Conservation (phyloP, 2,113 vertebrate species). For the Rhadina sibilatrix region DNA sequence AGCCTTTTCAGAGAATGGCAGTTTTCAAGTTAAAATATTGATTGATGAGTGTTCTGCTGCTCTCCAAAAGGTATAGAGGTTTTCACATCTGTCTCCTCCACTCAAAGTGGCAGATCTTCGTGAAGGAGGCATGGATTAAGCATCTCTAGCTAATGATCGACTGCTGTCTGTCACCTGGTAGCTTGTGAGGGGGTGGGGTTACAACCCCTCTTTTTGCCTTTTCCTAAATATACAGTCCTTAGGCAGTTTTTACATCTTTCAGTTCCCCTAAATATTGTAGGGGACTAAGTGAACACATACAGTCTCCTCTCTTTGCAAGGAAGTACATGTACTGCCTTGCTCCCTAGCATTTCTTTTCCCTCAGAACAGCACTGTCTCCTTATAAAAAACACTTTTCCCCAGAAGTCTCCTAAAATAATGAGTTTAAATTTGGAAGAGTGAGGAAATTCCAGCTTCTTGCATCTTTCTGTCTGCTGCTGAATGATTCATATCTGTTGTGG, state of each 20-base stretch:
- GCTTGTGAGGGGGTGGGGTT: neutral
- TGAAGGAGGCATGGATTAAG: neutral
- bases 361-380: neutral
- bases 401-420: neutral
- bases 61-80: neutral
- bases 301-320: neutral
- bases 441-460: neutral
- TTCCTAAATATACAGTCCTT: neutral
- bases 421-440: neutral
- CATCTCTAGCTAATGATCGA: neutral
- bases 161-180: neutral
- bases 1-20: neutral
- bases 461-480: neutral
- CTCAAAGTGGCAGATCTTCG: neutral
- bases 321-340: neutral
- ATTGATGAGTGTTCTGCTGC: neutral
- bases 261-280: neutral
- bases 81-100: neutral
- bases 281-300: neutral
- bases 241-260: neutral
- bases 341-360: neutral
- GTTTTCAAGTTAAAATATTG: conserved; percentile 6
- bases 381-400: neutral
- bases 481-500: neutral
- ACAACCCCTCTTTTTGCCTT: neutral